phyloP scores from a whole-genome alignment of 2,113 vertebrate genomes.

The Melanotaenia duboulayi region DNA sequence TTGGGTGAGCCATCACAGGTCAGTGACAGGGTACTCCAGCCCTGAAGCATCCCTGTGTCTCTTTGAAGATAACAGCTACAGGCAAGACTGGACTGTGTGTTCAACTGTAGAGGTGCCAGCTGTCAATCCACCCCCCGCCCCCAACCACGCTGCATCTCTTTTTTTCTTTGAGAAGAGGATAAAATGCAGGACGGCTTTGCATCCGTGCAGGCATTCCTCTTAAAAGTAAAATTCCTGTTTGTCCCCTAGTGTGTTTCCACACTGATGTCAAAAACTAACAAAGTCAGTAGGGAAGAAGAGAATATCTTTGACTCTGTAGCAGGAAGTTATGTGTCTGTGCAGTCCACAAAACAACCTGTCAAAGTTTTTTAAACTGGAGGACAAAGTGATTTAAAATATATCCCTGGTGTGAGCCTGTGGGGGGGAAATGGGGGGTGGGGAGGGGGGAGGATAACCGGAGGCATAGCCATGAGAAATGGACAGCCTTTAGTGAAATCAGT shows the following conservation, averaged over 20 bases:
- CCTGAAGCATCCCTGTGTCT: constrained; percentile 62
- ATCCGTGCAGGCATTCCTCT: constrained; percentile 33
- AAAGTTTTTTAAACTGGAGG: constrained; percentile 66
- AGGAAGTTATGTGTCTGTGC: constrained; percentile 55
- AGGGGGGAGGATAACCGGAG: constrained; percentile 62
- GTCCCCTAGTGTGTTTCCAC: constrained; percentile 42
- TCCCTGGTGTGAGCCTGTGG: constrained; percentile 70
- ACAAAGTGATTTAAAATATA: constrained; percentile 70
- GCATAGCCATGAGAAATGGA: constrained; percentile 71
- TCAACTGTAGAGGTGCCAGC: constrained; percentile 58
- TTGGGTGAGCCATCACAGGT: constrained; percentile 51
- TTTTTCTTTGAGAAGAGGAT: constrained; percentile 19
- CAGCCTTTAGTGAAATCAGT: constrained; percentile 67
- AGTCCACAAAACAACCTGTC: constrained; percentile 63
- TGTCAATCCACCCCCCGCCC: constrained; percentile 47
- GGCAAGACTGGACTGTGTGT: constrained; percentile 50
- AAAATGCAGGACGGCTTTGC: constrained; percentile 43
- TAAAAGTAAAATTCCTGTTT: constrained; percentile 42
- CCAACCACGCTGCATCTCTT: constrained; percentile 16
- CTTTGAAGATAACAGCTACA: constrained; percentile 77
- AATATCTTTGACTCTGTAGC: constrained; percentile 43
- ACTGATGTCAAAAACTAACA: constrained; percentile 43
- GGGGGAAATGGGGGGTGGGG: constrained; percentile 21
- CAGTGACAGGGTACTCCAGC: constrained; percentile 36
- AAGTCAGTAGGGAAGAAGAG: constrained; percentile 53